These are phyloP conservation scores for Diachrysia chrysitis DNA, from an alignment of 2,888 invertebrate species.

Conservation along the genomic window DNA sequence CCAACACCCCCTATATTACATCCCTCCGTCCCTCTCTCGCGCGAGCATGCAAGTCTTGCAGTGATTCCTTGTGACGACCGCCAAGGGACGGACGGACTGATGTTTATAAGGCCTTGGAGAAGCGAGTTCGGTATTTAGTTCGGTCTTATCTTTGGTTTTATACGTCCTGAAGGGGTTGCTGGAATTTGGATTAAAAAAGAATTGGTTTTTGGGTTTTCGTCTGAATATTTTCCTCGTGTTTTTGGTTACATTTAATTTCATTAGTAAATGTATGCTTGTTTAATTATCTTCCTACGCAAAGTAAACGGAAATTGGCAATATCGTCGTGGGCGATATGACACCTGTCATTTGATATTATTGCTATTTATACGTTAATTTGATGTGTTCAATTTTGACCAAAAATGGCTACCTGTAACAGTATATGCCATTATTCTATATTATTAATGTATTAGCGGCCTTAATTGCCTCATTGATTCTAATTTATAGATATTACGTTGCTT, in stretches of 20 bases:
- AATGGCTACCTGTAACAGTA: conserved; percentile 19
- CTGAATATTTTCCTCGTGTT: conserved; percentile 23
- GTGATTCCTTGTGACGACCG: conserved; percentile 79
- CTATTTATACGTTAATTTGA: conserved; percentile 22
- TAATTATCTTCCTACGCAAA: conserved; percentile 36
- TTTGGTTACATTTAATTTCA: neutral
- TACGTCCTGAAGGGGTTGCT: conserved; percentile 69
- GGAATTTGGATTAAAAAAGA: conserved; percentile 69
- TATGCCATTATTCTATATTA: conserved; percentile 4
- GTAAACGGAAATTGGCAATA: conserved; percentile 29
- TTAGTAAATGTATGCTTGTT: neutral
- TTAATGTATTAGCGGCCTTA: neutral
- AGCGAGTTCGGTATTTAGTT: conserved; percentile 78
- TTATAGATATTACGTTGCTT: neutral
- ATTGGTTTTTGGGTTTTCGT: conserved; percentile 48
- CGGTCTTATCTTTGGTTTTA: conserved; percentile 75
- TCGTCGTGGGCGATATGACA: conserved; percentile 45
- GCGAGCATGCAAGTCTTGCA: conserved; percentile 76
- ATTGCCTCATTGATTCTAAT: conserved; percentile 4
- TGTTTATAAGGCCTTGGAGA: conserved; percentile 79
- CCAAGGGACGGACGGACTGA: conserved; percentile 70
- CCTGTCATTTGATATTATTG: conserved; percentile 36
- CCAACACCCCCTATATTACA: conserved; percentile 34
- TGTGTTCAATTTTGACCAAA: conserved; percentile 34
- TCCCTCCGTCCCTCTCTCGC: conserved; percentile 62